These are phyloP conservation scores for Trichoplusia ni DNA, from an alignment of 1,140 invertebrate species.

Conservation along the genomic window DNA sequence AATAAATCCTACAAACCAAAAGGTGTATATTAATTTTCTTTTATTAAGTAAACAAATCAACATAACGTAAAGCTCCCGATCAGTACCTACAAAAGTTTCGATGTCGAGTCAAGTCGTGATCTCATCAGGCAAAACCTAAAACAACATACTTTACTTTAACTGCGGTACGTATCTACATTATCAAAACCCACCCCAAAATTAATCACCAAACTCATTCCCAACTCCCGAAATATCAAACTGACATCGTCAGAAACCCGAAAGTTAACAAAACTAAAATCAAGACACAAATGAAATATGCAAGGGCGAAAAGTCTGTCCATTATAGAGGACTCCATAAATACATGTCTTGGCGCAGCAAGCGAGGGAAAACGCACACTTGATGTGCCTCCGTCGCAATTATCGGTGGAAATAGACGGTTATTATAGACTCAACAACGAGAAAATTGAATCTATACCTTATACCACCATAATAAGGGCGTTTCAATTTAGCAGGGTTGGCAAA, in stretches of 20 bases:
- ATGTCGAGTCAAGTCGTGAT: no score
- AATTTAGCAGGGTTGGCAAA: background rate
- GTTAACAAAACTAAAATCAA: background rate
- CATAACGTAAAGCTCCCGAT: no score
- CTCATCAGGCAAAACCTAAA: no score
- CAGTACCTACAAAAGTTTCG: no score
- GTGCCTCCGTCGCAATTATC: conserved; percentile 47
- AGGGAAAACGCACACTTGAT: conserved; percentile 49
- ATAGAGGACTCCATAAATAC: conserved; percentile 19
- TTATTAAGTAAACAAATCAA: no score
- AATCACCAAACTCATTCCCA: background rate
- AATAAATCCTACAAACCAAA: no score
- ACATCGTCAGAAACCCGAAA: conserved; percentile 1
- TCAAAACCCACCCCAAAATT: background rate
- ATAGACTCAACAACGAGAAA: background rate
- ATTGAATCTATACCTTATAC: conserved; percentile 26
- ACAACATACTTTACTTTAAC: no score
- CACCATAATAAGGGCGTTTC: background rate
- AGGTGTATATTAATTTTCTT: no score
- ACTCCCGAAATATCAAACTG: background rate
- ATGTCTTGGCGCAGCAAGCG: conserved; percentile 12
- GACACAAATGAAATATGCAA: conserved; percentile 18
- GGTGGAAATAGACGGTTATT: conserved; percentile 38
- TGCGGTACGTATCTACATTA: no score
- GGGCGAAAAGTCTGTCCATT: background rate